Evolutionary conservation across 92 coral and sea anemone genomes (phyloP).

Genomic region (Porites divaricata): DNA sequence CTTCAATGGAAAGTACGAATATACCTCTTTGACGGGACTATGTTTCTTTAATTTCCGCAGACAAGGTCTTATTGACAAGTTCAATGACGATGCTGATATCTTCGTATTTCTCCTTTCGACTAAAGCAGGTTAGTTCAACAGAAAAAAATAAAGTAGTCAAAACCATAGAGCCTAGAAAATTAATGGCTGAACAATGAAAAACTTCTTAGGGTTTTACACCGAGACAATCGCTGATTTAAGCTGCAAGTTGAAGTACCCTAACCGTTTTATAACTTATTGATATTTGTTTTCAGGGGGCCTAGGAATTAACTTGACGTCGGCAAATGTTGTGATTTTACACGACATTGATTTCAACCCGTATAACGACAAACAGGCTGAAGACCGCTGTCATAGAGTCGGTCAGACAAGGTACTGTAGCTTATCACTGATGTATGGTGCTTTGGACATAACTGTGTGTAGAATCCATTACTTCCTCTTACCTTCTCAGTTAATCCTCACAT

Average conservation of each 20-base stretch:
- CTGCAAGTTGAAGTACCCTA: neutral
- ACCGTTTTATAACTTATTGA: neutral
- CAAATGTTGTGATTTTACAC: constrained; percentile 91
- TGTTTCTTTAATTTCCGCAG: constrained; percentile 39
- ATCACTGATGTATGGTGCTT: neutral
- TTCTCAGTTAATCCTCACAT: no score
- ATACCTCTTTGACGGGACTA: neutral
- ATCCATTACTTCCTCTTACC: no score
- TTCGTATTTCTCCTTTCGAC: constrained; percentile 96
- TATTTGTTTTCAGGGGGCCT: constrained; percentile 84
- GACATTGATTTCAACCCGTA: constrained; percentile 96
- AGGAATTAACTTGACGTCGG: constrained; percentile 95
- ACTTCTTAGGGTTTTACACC: no score
- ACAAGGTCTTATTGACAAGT: constrained; percentile 88
- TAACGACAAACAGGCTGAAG: constrained; percentile 98
- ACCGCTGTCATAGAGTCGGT: constrained; percentile 97
- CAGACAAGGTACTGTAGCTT: constrained; percentile 81
- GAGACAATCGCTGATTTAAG: no score
- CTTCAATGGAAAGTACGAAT: neutral
- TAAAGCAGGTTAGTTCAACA: constrained; percentile 77
- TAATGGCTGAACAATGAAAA: no score
- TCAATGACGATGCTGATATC: constrained; percentile 73
- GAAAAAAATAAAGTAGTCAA: no score
- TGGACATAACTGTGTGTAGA: neutral
- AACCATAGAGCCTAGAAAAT: no score